Conservation (phyloP, 2,888 invertebrate genomes). For the Spodoptera littoralis region DNA sequence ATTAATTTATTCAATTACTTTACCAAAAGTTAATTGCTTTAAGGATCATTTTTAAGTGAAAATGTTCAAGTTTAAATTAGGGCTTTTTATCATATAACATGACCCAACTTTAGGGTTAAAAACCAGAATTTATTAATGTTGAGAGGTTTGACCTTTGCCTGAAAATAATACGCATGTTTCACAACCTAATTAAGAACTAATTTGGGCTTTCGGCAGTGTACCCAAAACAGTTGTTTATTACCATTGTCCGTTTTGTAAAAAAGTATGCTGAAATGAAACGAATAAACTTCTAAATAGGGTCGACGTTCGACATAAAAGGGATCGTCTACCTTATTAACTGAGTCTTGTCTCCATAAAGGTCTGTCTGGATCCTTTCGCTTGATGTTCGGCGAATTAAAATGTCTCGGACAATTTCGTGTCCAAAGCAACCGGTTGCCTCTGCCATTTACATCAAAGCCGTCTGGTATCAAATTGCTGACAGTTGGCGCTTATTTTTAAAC, state of each 20-base stretch:
- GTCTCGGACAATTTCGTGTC: constrained; percentile 29
- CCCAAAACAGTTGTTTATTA: not conserved
- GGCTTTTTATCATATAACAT: constrained; percentile 11
- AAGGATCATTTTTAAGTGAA: constrained; percentile 13
- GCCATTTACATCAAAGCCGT: constrained; percentile 44
- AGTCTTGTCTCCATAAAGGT: constrained; percentile 10
- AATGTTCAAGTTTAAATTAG: constrained; percentile 8
- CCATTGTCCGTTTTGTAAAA: not conserved
- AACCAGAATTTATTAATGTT: constrained; percentile 16
- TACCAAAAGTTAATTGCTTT: constrained; percentile 4
- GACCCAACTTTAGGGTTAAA: constrained; percentile 7
- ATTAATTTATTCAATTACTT: constrained; percentile 9
- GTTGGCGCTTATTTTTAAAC: constrained; percentile 55
- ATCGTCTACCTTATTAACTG: constrained; percentile 4
- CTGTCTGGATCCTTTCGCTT: constrained; percentile 22
- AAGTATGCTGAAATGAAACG: not conserved
- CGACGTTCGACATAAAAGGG: constrained; percentile 6
- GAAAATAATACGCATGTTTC: constrained; percentile 14
- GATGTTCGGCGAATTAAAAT: constrained; percentile 40
- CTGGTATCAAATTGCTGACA: constrained; percentile 56
- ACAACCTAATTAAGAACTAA: constrained; percentile 3
- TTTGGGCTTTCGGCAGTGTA: not conserved
- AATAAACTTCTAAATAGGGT: not conserved
- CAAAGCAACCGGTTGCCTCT: constrained; percentile 33
- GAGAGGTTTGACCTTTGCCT: constrained; percentile 23